Base-by-base conservation (phyloP, 2,888 invertebrate genomes). In the Oligia fasciuncula region DNA sequence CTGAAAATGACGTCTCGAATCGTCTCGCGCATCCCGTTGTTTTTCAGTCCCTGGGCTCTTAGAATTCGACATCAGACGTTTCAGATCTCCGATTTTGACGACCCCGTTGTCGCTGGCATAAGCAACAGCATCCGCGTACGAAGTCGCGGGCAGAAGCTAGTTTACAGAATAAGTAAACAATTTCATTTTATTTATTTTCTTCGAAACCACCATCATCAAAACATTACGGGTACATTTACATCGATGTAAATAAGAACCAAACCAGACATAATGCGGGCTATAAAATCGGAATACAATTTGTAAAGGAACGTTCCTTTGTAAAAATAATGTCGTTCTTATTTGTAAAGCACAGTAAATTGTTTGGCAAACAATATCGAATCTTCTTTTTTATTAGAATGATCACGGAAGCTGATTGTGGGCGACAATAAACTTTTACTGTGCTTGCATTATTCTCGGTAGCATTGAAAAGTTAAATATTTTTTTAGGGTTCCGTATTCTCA, bases 281-380 rank as follows among this genome's bases (percentile, higher is more conserved):
- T 81, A 74, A 85, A 76, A 81, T 46, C 9, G 70, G 66, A 84
- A 67, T 71, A 70, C 81, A 84, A 66, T 71, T 70, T 79, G 66
- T 62, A 79, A 81, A 17, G 35, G 14, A 81, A 46, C 43, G 29
- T 46, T 66, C 46, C 40, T 57, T 68, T 79, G 51, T 78, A 63
- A 68, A 80, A 83, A 78, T 49, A 69, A 80, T 35, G 67, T 79
- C 62, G 85, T 69, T n/a, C n/a, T n/a, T n/a, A 51, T 79, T 79
- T 86, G 68, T 65, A 68, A 73, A 76, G 62, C 46, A 57, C 54
- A n/a, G 70, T 84, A 70, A 84, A 81, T 83, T 75, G 75, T 83
- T 76, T 63, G 75, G 67, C 60, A 85, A 85, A 76, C 69, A 75
- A 63, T 62, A 82, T 78, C 51, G 57, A 65, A 57, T 51, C 73